Conservation (phyloP, 30 jellyfish, hydroid and myxozoan genomes). For the Aurelia sp. region DNA sequence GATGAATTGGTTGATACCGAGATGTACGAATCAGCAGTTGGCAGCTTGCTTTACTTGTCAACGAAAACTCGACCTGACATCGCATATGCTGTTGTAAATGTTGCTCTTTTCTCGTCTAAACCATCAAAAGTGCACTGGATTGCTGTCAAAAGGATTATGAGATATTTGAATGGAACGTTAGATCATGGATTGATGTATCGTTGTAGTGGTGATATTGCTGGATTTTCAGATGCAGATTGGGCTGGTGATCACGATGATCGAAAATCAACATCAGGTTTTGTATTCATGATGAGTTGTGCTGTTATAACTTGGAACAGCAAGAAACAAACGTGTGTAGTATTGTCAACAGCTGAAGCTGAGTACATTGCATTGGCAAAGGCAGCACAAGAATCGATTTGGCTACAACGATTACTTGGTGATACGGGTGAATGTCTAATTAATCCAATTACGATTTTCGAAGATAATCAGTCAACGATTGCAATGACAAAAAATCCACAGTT, state of each 20-base stretch:
- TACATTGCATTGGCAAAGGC: conserved; percentile 54
- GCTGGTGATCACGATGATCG: conserved; percentile 70
- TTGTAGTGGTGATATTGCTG: background rate
- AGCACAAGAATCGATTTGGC: conserved; percentile 67
- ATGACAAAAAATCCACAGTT: conserved; percentile 51
- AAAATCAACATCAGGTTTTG: conserved; percentile 51
- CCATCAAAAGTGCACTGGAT: conserved; percentile 66
- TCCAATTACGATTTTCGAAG: conserved; percentile 27
- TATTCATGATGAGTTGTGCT: conserved; percentile 33
- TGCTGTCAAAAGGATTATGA: conserved; percentile 67
- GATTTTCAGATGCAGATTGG: conserved; percentile 78
- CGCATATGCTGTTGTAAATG: conserved; percentile 52
- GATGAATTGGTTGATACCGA: conserved; percentile 7
- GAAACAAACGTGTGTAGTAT: conserved; percentile 58
- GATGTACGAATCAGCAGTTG: conserved; percentile 71
- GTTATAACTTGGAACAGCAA: conserved; percentile 65
- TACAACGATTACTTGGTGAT: conserved; percentile 26
- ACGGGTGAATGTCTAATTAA: background rate
- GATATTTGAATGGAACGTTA: conserved; percentile 66
- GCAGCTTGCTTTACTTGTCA: conserved; percentile 46
- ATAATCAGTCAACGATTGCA: conserved; percentile 42
- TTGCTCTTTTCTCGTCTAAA: conserved; percentile 22
- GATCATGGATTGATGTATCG: conserved; percentile 21
- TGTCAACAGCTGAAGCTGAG: conserved; percentile 76
- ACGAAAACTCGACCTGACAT: conserved; percentile 68